Conservation (phyloP, 2,113 vertebrate genomes). For the Ursus arctos region DNA sequence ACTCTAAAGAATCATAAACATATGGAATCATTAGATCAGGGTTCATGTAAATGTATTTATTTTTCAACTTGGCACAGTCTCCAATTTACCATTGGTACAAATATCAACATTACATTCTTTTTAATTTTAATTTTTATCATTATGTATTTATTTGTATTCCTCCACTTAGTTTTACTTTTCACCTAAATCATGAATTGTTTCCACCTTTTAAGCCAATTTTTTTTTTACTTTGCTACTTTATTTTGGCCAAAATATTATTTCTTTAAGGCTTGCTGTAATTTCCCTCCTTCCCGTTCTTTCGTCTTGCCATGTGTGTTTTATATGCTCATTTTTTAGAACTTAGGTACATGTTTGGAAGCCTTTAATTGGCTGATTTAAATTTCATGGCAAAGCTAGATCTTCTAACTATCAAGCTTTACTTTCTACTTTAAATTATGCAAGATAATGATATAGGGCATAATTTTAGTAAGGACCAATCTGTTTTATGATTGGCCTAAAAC, state of each 20-base stretch:
- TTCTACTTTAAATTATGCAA: slow-evolving; percentile 42
- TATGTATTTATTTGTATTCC: slow-evolving; percentile 18
- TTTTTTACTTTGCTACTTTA: slow-evolving; percentile 54
- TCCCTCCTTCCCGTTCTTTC: background rate
- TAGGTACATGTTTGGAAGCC: slow-evolving; percentile 45
- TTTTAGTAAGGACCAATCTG: slow-evolving; percentile 28
- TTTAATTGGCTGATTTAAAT: slow-evolving; percentile 69
- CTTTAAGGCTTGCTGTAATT: background rate
- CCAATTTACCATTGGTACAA: background rate
- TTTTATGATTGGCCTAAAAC: slow-evolving; percentile 42
- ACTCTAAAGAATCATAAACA: slow-evolving; percentile 18
- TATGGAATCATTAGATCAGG: background rate
- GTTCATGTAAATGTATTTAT: slow-evolving; percentile 33
- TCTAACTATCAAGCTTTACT: slow-evolving; percentile 51
- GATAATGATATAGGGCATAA: background rate
- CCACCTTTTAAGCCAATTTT: background rate
- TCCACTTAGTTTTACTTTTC: slow-evolving; percentile 31
- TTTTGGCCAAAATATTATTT: slow-evolving; percentile 61
- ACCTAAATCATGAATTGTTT: slow-evolving; percentile 13
- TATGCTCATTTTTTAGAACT: slow-evolving; percentile 36
- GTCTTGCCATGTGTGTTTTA: slow-evolving; percentile 25
- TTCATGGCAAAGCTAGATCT: slow-evolving; percentile 52
- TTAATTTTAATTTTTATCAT: slow-evolving; percentile 18
- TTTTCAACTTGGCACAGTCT: slow-evolving; percentile 39
- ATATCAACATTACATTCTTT: background rate